Conservation (phyloP, 1,140 invertebrate species). For the Pseudomyrmex concolor region DNA sequence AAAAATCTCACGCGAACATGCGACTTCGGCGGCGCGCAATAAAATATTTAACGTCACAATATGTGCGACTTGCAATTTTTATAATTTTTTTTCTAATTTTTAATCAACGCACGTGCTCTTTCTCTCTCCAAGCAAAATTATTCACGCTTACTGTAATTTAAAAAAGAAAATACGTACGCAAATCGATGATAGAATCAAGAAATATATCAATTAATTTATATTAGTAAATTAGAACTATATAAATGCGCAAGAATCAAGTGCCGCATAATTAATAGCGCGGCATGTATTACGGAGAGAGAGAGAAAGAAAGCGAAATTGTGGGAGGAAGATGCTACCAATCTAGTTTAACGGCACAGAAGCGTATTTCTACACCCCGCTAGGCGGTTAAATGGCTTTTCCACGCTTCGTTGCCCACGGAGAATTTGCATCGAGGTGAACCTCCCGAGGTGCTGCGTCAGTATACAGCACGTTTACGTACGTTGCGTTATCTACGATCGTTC, state of each 20-base stretch:
- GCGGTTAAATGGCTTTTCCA: constrained; percentile 37
- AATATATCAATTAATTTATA: no score
- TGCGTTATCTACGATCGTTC: constrained; percentile 46
- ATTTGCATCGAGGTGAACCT: constrained; percentile 28
- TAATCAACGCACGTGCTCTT: no score
- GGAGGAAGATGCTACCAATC: constrained; percentile 20
- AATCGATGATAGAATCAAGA: no score
- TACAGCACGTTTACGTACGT: constrained; percentile 1
- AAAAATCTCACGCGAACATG: neutral
- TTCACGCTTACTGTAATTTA: no score
- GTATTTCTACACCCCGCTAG: constrained; percentile 16
- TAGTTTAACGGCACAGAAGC: constrained; percentile 25
- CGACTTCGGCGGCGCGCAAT: neutral
- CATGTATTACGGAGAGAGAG: neutral
- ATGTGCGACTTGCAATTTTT: no score
- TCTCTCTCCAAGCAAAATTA: no score
- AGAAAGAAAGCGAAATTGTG: constrained; percentile 1
- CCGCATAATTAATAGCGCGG: constrained; percentile 1
- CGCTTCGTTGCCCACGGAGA: constrained; percentile 7
- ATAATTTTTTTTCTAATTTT: no score
- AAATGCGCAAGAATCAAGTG: no score
- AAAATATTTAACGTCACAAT: no score
- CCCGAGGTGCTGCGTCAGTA: constrained; percentile 15
- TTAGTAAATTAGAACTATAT: no score
- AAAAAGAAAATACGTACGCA: no score